Conservation (phyloP, 2,888 invertebrate genomes). For the Noctua janthina region DNA sequence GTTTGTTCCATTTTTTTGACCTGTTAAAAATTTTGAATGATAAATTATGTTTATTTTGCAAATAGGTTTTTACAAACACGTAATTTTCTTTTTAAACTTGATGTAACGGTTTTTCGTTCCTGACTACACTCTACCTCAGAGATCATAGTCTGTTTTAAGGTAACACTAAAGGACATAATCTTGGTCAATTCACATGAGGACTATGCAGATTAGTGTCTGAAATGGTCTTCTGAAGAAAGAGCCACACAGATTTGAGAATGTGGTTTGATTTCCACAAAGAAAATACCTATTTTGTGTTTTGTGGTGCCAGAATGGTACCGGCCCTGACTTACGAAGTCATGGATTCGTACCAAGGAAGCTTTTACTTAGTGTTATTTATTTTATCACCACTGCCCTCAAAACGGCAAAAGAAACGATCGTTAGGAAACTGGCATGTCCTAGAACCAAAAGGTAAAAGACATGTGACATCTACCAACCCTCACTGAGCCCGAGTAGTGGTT, state of each 20-base stretch:
- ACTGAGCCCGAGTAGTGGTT: background rate
- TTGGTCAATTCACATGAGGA: background rate
- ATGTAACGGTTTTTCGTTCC: background rate
- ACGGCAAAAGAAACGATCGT: background rate
- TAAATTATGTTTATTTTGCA: background rate
- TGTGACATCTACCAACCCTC: no score
- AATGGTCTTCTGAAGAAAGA: background rate
- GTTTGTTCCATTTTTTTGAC: slow-evolving; percentile 86
- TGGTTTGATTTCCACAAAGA: background rate
- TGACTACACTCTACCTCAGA: background rate
- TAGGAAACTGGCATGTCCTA: no score
- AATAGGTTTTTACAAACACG: background rate
- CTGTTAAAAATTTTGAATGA: slow-evolving; percentile 66
- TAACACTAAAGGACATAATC: background rate
- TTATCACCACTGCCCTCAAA: no score
- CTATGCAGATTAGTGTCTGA: background rate
- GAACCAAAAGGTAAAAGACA: no score
- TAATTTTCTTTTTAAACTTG: background rate
- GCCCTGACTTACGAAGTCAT: background rate
- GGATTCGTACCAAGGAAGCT: no score
- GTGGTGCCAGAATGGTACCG: background rate
- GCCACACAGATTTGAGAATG: background rate
- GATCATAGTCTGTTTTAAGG: background rate
- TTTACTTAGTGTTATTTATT: no score
- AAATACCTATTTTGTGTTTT: background rate